A percentile compares a stretch with the other conserved stretches of the same genome.
Evolutionary conservation across 2,797 vertebrate species (phyloP).

Genomic region (Pteropus rufus): DNA sequence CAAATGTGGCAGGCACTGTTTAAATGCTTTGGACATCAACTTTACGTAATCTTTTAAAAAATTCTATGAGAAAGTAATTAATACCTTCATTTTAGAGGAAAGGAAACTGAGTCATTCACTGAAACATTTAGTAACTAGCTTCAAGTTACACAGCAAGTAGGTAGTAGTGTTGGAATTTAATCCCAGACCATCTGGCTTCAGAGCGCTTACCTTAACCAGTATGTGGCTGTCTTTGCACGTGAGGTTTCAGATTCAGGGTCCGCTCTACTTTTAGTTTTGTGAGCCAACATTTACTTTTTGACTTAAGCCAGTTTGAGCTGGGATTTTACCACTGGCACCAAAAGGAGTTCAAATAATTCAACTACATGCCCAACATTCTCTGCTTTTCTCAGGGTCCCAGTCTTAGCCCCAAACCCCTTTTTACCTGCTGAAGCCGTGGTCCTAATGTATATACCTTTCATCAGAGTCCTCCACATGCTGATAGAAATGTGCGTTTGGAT

Average conservation of each 20-base stretch:
- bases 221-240: neutral
- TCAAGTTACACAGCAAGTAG: neutral
- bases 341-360: neutral
- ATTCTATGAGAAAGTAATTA: neutral
- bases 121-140: neutral
- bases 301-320: neutral
- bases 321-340: neutral
- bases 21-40: neutral
- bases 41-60: neutral
- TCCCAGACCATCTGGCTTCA: neutral
- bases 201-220: neutral
- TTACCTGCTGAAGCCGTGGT: neutral
- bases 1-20: neutral
- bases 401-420: neutral
- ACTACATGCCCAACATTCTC: neutral
- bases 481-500: neutral
- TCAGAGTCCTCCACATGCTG: neutral
- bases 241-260: neutral
- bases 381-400: neutral
- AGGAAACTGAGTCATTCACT: neutral
- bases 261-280: neutral
- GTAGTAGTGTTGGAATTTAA: neutral
- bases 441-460: neutral
- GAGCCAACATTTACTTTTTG: neutral
- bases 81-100: neutral